Evolutionary conservation across 37 sponge, comb jelly and placozoan species (phyloP).

Genomic region (Diacarnus erythraeanus): DNA sequence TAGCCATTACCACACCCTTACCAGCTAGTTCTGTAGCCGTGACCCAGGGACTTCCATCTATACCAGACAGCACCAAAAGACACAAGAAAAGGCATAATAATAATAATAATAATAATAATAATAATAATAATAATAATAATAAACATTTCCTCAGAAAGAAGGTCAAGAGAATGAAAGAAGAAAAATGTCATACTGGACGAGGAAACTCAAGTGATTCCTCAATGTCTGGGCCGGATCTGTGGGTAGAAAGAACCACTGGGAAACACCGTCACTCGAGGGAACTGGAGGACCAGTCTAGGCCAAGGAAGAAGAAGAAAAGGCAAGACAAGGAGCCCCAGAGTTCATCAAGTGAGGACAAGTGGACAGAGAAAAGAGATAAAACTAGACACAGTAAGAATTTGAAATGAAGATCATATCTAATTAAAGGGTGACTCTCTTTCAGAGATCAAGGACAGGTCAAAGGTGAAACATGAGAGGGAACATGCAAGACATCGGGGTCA

Average conservation of each 20-base stretch:
- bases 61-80: no score
- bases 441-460: not conserved
- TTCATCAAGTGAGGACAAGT: conserved; percentile 10
- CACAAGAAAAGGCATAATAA: no score
- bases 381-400: no score
- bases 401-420: not conserved
- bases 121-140: no score
- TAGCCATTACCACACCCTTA: no score
- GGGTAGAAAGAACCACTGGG: not conserved
- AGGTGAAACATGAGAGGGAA: not conserved
- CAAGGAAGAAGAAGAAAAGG: not conserved
- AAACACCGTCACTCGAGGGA: not conserved
- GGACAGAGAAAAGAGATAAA: conserved; percentile 16
- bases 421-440: not conserved
- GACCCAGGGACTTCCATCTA: no score
- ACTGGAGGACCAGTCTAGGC: not conserved
- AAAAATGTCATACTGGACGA: no score
- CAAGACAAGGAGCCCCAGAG: not conserved
- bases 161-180: not conserved
- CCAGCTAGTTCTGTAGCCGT: no score
- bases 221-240: not conserved
- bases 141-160: no score
- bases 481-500: not conserved
- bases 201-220: not conserved
- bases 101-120: no score